These are phyloP conservation scores for Ondatra zibethicus DNA, from an alignment of 2,113 vertebrate genomes.

Conservation along the genomic window DNA sequence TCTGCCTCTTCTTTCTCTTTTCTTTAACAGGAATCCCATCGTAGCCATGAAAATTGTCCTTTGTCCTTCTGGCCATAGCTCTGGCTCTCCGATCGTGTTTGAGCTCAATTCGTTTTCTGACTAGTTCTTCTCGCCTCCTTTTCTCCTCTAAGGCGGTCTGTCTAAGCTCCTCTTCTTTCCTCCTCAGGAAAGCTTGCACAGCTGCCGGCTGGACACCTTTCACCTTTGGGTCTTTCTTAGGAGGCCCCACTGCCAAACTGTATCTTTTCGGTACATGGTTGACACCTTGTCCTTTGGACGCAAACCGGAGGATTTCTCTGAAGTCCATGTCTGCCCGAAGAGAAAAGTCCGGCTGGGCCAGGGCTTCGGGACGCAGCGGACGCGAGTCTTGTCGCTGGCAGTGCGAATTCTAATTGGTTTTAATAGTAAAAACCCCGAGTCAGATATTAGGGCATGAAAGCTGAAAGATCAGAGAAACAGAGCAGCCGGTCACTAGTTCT, in stretches of 20 bases:
- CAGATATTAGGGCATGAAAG: no score
- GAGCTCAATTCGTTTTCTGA: conserved; percentile 95
- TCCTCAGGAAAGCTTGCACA: conserved; percentile 94
- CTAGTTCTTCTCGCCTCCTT: conserved; percentile 91
- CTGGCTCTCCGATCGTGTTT: conserved; percentile 98
- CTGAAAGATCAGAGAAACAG: no score
- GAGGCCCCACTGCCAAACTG: conserved; percentile 96
- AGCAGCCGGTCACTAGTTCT: no score
- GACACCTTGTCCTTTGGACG: conserved; percentile 91
- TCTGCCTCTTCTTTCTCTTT: conserved; percentile 89
- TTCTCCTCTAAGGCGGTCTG: conserved; percentile 90
- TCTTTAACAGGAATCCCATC: conserved; percentile 94
- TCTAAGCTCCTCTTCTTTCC: conserved; percentile 87
- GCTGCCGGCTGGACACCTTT: conserved; percentile 95
- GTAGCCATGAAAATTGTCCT: conserved; percentile 98
- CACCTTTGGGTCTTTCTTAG: conserved; percentile 94
- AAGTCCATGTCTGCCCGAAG: conserved; percentile 92
- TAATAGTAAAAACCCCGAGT: no score
- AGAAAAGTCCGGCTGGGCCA: background rate
- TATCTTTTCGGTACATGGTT: conserved; percentile 92
- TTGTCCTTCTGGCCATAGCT: conserved; percentile 98
- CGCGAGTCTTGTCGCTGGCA: background rate
- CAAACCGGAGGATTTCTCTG: conserved; percentile 91
- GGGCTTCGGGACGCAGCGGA: background rate
- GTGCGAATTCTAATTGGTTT: no score